Evolutionary conservation across 2,888 invertebrate genomes (phyloP).

Genomic region (Metallyticus violacea): DNA sequence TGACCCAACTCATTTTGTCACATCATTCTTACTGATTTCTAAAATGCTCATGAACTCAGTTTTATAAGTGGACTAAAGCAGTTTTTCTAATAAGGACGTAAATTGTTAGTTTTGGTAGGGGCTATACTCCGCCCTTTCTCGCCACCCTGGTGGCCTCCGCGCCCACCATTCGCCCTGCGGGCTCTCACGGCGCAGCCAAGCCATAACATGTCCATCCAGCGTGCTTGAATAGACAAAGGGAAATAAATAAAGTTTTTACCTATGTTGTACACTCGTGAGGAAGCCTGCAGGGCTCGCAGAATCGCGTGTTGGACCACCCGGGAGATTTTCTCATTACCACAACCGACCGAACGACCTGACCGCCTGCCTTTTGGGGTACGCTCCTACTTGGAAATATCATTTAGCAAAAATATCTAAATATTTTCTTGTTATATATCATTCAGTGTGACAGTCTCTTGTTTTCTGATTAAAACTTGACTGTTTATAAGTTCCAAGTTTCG

Average conservation of each 20-base stretch:
- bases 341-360: neutral
- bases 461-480: neutral
- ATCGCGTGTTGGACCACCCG: slow-evolving; percentile 1
- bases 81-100: no score
- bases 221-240: slow-evolving; percentile 22
- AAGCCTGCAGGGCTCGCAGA: neutral
- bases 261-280: slow-evolving; percentile 11
- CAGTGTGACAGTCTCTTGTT: neutral
- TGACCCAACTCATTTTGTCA: no score
- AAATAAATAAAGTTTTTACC: slow-evolving; percentile 28
- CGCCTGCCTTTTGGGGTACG: no score
- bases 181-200: neutral
- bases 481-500: no score
- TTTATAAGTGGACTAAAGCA: no score
- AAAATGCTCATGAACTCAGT: no score
- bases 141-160: slow-evolving; percentile 12
- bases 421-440: neutral
- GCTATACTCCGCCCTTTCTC: slow-evolving; percentile 9
- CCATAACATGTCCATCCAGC: neutral
- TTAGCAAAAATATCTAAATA: neutral
- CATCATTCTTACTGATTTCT: no score
- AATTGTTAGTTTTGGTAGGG: neutral
- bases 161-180: no score
- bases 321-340: neutral
- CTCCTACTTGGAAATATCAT: neutral